Evolutionary conservation across 2,113 vertebrate species (phyloP).

Genomic region (Vireo altiloquus): DNA sequence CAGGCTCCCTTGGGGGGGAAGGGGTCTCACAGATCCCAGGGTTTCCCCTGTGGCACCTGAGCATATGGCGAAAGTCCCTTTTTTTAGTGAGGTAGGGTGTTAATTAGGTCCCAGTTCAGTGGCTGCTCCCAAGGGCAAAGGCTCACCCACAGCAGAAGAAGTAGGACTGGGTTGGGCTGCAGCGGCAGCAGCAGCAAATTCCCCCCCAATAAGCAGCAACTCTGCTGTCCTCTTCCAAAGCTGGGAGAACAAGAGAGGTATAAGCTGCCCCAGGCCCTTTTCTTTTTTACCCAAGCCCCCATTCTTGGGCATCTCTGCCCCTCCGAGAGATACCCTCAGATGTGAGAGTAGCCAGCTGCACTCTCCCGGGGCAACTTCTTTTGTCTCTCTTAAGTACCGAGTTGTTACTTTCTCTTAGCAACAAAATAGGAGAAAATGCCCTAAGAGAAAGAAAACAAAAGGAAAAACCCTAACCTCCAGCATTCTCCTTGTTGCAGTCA

Average conservation of each 20-base stretch:
- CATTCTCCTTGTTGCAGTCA: not conserved
- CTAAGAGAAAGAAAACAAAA: not conserved
- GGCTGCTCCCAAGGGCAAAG: not conserved
- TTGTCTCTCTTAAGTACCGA: not conserved
- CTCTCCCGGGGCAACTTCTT: not conserved
- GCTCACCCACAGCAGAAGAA: not conserved
- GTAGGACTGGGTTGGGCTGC: too few relatives aligned
- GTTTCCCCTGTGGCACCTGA: not conserved
- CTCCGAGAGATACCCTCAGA: rapidly evolving
- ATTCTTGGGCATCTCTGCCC: not conserved
- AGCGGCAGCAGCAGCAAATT: rapidly evolving
- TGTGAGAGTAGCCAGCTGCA: not conserved
- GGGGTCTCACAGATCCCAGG: rapidly evolving
- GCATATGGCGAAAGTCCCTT: not conserved
- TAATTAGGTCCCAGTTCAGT: not conserved
- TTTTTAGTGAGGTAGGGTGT: not conserved
- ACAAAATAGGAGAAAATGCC: not conserved
- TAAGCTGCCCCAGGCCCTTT: not conserved
- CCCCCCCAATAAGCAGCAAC: too few relatives aligned
- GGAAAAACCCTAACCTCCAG: not conserved
- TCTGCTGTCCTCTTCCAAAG: too few relatives aligned
- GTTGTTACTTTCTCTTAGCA: not conserved
- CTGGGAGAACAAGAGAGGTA: rapidly evolving
- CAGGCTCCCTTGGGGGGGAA: rapidly evolving
- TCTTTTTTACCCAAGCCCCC: not conserved